Conservation (phyloP, 2,888 invertebrate genomes). For the Hypomecis punctinalis region DNA sequence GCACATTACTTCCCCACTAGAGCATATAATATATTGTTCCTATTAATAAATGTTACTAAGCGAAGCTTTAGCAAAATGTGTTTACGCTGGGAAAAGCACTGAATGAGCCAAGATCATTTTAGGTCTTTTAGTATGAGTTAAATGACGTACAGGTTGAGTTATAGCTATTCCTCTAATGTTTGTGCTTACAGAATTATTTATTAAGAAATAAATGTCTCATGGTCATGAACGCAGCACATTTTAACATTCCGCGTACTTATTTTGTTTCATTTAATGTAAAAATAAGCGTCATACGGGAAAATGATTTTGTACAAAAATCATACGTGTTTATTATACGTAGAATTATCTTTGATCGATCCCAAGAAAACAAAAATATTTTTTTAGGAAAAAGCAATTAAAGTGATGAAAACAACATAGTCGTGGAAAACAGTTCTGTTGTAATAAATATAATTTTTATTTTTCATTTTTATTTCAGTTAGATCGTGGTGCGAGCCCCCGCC, state of each 20-base stretch:
- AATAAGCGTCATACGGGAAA: too few species aligned
- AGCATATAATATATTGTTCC: background rate
- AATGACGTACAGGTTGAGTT: slow-evolving; percentile 7
- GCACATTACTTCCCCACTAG: background rate
- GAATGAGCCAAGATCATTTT: slow-evolving; percentile 10
- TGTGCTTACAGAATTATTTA: slow-evolving; percentile 8
- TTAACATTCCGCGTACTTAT: background rate
- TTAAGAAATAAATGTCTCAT: slow-evolving; percentile 4
- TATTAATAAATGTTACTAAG: background rate
- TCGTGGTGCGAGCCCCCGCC: slow-evolving; percentile 65
- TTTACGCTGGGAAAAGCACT: slow-evolving; percentile 9
- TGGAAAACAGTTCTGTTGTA: too few species aligned
- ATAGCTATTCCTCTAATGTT: slow-evolving; percentile 5
- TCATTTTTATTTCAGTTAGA: slow-evolving; percentile 50
- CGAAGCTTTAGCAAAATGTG: slow-evolving; percentile 2
- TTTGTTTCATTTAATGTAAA: too few species aligned
- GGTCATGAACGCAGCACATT: slow-evolving; percentile 12
- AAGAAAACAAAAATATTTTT: too few species aligned
- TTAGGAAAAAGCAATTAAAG: too few species aligned
- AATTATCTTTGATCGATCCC: too few species aligned
- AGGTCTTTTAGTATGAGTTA: slow-evolving; percentile 10
- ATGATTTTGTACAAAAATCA: too few species aligned
- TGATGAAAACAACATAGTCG: too few species aligned
- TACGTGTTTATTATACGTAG: too few species aligned
- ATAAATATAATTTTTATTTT: too few species aligned